phyloP scores from a whole-genome alignment of 1,140 invertebrate genomes.

The Calliphora vicina region DNA sequence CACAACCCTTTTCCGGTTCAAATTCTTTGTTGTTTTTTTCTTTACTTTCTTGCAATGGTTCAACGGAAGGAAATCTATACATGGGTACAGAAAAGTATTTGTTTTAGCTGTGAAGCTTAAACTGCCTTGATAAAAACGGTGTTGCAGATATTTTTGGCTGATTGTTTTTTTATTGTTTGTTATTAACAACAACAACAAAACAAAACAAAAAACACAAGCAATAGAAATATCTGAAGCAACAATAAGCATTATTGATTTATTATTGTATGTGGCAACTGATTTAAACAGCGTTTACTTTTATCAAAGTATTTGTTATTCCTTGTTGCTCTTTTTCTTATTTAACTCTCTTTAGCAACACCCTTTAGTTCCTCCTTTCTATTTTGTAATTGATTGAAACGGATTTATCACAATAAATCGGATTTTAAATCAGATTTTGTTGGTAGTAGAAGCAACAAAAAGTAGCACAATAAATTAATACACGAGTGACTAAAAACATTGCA shows the following conservation, averaged over 20 bases:
- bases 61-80: too few relatives aligned
- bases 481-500: neutral
- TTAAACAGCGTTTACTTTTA: neutral
- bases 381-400: neutral
- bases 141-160: neutral
- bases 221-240: too few relatives aligned
- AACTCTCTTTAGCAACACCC: neutral
- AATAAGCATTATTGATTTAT: conserved; percentile 2
- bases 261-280: neutral
- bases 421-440: neutral
- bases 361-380: neutral
- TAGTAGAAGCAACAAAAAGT: neutral
- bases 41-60: too few relatives aligned
- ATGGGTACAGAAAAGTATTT: too few relatives aligned
- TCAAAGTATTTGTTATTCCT: neutral
- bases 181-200: neutral
- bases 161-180: neutral
- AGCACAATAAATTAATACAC: neutral
- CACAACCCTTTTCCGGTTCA: neutral
- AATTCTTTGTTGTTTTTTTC: neutral
- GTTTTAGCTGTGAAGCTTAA: neutral
- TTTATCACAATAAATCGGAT: conserved; percentile 8
- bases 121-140: neutral
- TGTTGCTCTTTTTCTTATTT: neutral
- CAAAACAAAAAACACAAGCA: neutral